Conservation (phyloP, 2,888 invertebrate species). For the Carterocephalus palaemon region DNA sequence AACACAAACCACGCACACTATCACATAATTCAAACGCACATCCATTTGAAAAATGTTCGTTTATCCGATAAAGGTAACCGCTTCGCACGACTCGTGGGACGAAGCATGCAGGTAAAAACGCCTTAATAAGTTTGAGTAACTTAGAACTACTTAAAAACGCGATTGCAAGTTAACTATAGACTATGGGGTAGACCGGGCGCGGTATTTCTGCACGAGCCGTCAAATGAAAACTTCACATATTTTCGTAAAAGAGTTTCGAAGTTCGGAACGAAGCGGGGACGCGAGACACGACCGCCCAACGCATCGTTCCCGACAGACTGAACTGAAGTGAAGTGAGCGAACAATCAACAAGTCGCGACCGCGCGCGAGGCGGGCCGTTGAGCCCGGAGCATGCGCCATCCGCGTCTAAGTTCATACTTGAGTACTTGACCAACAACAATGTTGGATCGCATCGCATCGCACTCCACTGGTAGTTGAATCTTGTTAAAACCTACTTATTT, state of each 20-base stretch:
- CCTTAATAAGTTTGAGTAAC: conserved; percentile 71
- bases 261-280: conserved; percentile 61
- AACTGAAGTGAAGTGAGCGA: conserved; percentile 72
- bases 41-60: conserved; percentile 78
- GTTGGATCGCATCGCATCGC: conserved; percentile 41
- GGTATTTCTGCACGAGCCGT: conserved; percentile 54
- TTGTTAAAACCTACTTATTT: no score
- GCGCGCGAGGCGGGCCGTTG: conserved; percentile 62
- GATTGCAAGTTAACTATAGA: conserved; percentile 54
- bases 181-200: conserved; percentile 48
- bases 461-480: background rate
- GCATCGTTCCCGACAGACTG: conserved; percentile 70
- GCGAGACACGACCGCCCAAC: conserved; percentile 61
- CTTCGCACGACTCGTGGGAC: conserved; percentile 68
- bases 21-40: conserved; percentile 72
- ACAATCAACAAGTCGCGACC: conserved; percentile 75
- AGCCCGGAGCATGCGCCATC: conserved; percentile 66
- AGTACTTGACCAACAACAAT: conserved; percentile 45
- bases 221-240: conserved; percentile 73
- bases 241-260: conserved; percentile 74
- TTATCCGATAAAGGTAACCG: conserved; percentile 75
- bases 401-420: conserved; percentile 62
- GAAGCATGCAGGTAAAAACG: conserved; percentile 75
- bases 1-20: conserved; percentile 73
- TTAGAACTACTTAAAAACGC: conserved; percentile 64